Evolutionary conservation across 1,140 invertebrate genomes (phyloP).

Genomic region (Apolygus lucorum): DNA sequence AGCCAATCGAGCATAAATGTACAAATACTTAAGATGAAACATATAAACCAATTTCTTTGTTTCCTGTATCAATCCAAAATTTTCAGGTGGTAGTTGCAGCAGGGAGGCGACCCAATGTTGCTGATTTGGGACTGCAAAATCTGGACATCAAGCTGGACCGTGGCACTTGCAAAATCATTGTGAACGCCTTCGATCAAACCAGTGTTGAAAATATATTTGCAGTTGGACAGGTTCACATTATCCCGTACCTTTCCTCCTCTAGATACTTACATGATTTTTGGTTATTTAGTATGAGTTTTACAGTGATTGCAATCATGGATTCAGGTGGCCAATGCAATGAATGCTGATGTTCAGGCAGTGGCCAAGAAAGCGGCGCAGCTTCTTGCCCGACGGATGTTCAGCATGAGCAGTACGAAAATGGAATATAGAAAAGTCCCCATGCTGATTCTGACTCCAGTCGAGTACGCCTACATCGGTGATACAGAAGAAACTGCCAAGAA

Average conservation of each 20-base stretch:
- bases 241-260: too few relatives aligned
- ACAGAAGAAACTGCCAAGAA: not conserved
- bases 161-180: not conserved
- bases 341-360: not conserved
- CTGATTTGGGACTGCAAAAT: slow-evolving; percentile 1
- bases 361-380: not conserved
- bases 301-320: too few relatives aligned
- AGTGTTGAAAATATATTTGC: not conserved
- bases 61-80: not conserved
- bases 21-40: too few relatives aligned
- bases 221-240: not conserved
- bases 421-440: not conserved
- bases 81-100: not conserved
- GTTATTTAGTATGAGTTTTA: too few relatives aligned
- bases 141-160: not conserved
- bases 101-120: not conserved
- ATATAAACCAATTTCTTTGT: too few relatives aligned
- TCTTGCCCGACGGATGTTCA: not conserved
- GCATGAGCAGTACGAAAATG: not conserved
- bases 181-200: not conserved
- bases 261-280: too few relatives aligned
- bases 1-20: too few relatives aligned
- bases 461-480: slow-evolving; percentile 1
- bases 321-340: not conserved
- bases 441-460: not conserved